phyloP scores from a whole-genome alignment of 2,888 invertebrate species.

The Volucella bombylans region DNA sequence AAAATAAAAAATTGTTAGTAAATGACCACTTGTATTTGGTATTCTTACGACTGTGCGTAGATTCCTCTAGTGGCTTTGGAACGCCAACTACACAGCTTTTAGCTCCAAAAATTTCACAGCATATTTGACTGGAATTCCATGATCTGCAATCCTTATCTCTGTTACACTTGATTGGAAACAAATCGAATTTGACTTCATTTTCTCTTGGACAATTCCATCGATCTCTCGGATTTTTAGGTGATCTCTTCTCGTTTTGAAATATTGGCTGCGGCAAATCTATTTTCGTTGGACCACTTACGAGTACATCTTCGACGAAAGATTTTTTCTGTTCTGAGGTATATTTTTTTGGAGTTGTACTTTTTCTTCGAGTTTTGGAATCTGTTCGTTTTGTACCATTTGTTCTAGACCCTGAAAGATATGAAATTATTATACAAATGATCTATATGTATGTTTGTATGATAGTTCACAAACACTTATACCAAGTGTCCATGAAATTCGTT shows the following conservation, averaged over 20 bases:
- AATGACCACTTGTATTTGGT: not conserved
- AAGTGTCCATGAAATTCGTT: slow-evolving; percentile 32
- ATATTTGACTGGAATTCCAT: slow-evolving; percentile 80
- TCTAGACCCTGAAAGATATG: slow-evolving; percentile 41
- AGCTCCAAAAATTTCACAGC: slow-evolving; percentile 82
- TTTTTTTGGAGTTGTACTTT: slow-evolving; percentile 59
- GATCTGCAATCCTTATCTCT: slow-evolving; percentile 80
- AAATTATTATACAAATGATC: not conserved
- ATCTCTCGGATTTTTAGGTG: slow-evolving; percentile 75
- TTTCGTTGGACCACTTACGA: slow-evolving; percentile 49
- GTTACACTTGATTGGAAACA: slow-evolving; percentile 81
- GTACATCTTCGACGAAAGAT: slow-evolving; percentile 7
- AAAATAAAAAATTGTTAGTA: slow-evolving; percentile 7
- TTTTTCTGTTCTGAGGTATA: slow-evolving; percentile 47
- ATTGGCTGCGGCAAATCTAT: slow-evolving; percentile 47
- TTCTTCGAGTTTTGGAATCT: slow-evolving; percentile 49
- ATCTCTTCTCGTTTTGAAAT: slow-evolving; percentile 38
- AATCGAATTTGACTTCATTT: slow-evolving; percentile 82
- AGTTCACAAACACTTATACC: slow-evolving; percentile 32
- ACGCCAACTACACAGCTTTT: slow-evolving; percentile 86
- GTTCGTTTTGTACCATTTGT: slow-evolving; percentile 40
- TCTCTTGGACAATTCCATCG: slow-evolving; percentile 82
- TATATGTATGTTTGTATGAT: not conserved
- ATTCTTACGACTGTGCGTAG: slow-evolving; percentile 79
- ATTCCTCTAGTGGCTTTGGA: slow-evolving; percentile 84